Conservation (phyloP, 2,888 invertebrate genomes). For the Ommatoiulus sabulosus region DNA sequence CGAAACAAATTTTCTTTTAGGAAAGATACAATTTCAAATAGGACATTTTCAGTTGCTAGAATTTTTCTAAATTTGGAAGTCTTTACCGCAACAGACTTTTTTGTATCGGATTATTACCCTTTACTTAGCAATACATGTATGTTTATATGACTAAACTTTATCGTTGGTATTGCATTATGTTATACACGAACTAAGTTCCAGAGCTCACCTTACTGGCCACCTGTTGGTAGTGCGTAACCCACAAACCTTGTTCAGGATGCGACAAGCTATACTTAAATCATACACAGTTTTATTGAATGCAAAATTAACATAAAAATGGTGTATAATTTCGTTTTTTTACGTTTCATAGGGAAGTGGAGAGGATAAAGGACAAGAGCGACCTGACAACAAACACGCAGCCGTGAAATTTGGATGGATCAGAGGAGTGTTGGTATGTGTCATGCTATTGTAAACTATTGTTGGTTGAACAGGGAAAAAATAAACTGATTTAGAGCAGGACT, state of each 20-base stretch:
- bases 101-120: too few species aligned
- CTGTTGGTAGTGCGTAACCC: background rate
- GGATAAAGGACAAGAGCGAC: conserved; percentile 8
- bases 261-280: background rate
- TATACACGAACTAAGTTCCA: background rate
- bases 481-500: background rate
- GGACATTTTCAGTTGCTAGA: too few species aligned
- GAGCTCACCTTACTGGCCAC: background rate
- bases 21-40: too few species aligned
- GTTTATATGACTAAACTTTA: too few species aligned
- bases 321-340: background rate
- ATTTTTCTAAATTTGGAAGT: too few species aligned
- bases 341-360: conserved; percentile 42
- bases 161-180: too few species aligned
- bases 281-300: background rate
- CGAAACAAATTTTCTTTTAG: too few species aligned
- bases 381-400: conserved; percentile 59
- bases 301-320: conserved; percentile 21
- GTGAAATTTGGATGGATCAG: conserved; percentile 97
- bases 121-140: too few species aligned
- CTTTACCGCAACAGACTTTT: too few species aligned
- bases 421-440: conserved; percentile 77
- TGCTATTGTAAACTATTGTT: conserved; percentile 35
- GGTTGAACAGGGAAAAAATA: background rate
- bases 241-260: background rate